A percentile compares a stretch with the other conserved stretches of the same genome.
These are phyloP conservation scores for Albula glossodonta DNA, from an alignment of 2,113 vertebrate genomes.

Conservation along the genomic window DNA sequence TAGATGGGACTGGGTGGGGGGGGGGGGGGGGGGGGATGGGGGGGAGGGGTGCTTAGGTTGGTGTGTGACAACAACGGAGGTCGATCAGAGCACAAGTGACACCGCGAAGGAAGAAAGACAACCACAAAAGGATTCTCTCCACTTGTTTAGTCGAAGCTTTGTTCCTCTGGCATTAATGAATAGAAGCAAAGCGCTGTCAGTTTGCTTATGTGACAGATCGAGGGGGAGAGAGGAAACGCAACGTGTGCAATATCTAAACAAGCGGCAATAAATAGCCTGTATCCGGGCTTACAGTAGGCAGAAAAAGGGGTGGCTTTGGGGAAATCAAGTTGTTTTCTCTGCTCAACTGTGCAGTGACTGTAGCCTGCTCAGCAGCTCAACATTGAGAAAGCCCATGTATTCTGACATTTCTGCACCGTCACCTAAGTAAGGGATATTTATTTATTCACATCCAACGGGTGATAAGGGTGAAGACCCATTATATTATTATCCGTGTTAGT, in stretches of 20 bases:
- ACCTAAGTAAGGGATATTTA: background rate
- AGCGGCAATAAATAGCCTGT: background rate
- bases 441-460: background rate
- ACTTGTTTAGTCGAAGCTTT: constrained; percentile 22
- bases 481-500: no score
- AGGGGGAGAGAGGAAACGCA: constrained; percentile 15
- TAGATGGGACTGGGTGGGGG: no score
- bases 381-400: no score
- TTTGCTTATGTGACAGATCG: constrained; percentile 39
- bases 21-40: no score
- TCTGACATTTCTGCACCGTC: background rate
- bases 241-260: background rate
- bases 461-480: no score
- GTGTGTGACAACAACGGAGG: no score
- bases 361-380: background rate
- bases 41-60: no score
- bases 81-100: background rate
- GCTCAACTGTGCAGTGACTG: background rate
- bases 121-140: constrained; percentile 2
- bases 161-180: constrained; percentile 51
- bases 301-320: background rate
- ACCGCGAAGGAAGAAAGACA: background rate
- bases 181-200: constrained; percentile 49
- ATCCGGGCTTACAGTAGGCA: background rate
- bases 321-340: background rate